phyloP scores from a whole-genome alignment of 53 echinoderm and acorn worm genomes.

The Henricia sp. region DNA sequence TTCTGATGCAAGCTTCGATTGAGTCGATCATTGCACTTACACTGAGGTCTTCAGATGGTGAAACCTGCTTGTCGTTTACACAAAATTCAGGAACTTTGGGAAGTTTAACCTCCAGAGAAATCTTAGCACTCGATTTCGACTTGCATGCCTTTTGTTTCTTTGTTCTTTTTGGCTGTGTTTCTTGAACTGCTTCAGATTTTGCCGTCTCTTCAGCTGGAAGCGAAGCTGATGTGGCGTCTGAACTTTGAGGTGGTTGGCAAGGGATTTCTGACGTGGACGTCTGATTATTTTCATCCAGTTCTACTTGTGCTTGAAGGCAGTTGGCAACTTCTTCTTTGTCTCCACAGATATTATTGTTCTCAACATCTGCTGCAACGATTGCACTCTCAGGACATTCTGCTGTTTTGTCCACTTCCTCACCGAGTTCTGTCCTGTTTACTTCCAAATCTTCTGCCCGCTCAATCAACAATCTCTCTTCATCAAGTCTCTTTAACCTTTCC shows the following conservation, averaged over 20 bases:
- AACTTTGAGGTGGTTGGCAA: neutral
- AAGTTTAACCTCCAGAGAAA: neutral
- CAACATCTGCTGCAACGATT: constrained; percentile 33
- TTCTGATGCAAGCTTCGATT: constrained; percentile 37
- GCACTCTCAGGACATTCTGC: neutral
- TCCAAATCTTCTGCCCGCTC: neutral
- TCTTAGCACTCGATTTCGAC: neutral
- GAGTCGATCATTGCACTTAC: neutral
- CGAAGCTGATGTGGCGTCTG: neutral
- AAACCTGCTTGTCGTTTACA: neutral
- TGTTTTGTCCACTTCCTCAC: neutral
- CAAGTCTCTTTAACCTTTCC: neutral
- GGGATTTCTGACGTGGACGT: neutral
- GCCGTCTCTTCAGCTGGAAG: neutral
- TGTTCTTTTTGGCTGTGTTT: constrained; percentile 11
- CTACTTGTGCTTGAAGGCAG: constrained; percentile 1
- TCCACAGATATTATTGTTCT: constrained; percentile 45
- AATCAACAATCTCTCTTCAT: constrained; percentile 15
- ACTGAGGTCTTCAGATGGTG: neutral
- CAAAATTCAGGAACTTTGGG: neutral
- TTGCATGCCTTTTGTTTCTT: constrained; percentile 25
- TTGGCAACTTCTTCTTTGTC: constrained; percentile 16
- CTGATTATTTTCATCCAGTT: neutral
- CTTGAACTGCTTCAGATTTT: constrained; percentile 31
- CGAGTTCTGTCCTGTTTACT: neutral